Percentiles rank a stretch among this genome's conserved stretches.
Evolutionary conservation across 2,113 vertebrate genomes (phyloP).

Genomic region (Mus pahari): DNA sequence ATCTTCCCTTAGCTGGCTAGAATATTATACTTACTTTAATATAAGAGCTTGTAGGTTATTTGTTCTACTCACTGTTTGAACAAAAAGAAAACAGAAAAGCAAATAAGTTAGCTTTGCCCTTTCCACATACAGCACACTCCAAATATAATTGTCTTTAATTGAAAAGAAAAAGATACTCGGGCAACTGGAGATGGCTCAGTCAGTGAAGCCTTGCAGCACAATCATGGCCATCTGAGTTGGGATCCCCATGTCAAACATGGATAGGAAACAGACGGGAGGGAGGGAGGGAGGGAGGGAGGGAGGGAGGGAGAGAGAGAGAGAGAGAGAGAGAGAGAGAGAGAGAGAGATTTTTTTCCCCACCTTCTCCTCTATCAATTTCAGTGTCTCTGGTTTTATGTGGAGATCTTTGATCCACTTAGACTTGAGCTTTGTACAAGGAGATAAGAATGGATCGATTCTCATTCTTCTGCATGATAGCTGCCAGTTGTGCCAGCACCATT

Average conservation of each 20-base stretch:
- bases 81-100: conserved; percentile 55
- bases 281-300: too few relatives aligned
- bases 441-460: too few relatives aligned
- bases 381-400: too few relatives aligned
- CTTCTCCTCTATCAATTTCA: too few relatives aligned
- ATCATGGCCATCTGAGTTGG: not conserved
- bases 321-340: too few relatives aligned
- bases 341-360: too few relatives aligned
- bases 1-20: conserved; percentile 55
- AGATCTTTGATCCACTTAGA: too few relatives aligned
- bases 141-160: conserved; percentile 61
- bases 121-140: conserved; percentile 49
- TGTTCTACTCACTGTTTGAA: conserved; percentile 49
- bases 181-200: not conserved
- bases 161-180: conserved; percentile 48
- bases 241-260: too few relatives aligned
- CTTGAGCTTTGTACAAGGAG: too few relatives aligned
- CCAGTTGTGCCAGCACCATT: too few relatives aligned
- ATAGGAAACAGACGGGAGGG: not conserved
- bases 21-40: conserved; percentile 61
- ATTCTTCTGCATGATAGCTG: too few relatives aligned
- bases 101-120: conserved; percentile 66
- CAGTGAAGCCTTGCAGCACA: not conserved
- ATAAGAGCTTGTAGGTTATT: conserved; percentile 58
- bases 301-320: too few relatives aligned